Conservation (phyloP, 2,113 vertebrate genomes). For the Zapornia atra region DNA sequence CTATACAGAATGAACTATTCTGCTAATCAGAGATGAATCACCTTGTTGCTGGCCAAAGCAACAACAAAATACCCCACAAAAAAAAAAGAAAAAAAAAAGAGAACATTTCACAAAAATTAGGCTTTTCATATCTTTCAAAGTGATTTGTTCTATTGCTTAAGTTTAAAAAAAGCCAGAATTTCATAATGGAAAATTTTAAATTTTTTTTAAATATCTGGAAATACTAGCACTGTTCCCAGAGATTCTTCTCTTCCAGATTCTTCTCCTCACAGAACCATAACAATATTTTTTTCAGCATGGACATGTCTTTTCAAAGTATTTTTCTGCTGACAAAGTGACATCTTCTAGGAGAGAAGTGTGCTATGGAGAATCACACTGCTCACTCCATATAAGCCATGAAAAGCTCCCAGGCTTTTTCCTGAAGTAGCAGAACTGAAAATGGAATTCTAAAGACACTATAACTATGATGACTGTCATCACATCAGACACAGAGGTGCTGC, state of each 20-base stretch:
- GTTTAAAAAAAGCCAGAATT: neutral
- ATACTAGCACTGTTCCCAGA: neutral
- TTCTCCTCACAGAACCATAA: neutral
- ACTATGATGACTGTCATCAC: rapidly evolving
- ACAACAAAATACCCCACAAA: neutral
- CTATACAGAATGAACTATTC: neutral
- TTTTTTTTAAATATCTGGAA: neutral
- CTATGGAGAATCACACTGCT: neutral
- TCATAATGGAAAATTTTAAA: neutral
- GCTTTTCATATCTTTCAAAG: neutral
- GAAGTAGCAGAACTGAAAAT: neutral
- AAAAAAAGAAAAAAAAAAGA: no score
- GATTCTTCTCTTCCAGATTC: neutral
- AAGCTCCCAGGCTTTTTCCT: neutral
- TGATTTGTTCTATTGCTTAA: neutral
- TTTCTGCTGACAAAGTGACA: neutral
- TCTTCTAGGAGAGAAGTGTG: neutral
- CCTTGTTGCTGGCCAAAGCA: neutral
- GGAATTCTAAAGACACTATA: neutral
- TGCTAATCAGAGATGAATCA: neutral
- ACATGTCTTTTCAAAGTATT: neutral
- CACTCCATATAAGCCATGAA: rapidly evolving
- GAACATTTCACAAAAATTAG: neutral
- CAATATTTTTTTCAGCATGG: neutral
- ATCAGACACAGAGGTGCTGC: neutral